Percentiles rank a stretch among this genome's conserved stretches.
Conservation (phyloP, 2,113 vertebrate genomes). For the Steatornis caripensis region DNA sequence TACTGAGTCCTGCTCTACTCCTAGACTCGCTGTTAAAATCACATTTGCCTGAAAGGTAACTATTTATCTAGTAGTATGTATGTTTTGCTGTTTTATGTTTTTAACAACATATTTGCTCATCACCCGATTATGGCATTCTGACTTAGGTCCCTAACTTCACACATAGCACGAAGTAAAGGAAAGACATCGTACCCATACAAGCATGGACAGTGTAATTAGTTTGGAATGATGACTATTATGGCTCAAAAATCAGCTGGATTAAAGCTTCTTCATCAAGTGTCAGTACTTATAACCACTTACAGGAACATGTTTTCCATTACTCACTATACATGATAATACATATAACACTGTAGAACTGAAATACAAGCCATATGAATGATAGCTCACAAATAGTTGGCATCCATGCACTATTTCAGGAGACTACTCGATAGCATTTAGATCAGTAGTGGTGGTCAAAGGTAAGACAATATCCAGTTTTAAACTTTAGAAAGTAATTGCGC, state of each 20-base stretch:
- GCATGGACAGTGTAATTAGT: background rate
- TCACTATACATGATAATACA: background rate
- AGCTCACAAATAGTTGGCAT: background rate
- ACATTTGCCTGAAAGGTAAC: background rate
- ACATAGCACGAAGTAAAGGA: background rate
- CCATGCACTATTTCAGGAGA: background rate
- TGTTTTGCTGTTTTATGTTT: background rate
- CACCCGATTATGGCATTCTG: background rate
- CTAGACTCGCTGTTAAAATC: background rate
- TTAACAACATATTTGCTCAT: background rate
- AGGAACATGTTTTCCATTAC: background rate
- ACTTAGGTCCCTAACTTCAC: background rate
- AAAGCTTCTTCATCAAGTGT: background rate
- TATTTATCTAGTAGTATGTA: background rate
- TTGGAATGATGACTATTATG: background rate
- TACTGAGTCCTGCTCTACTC: background rate
- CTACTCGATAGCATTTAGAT: background rate
- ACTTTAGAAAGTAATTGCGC: background rate
- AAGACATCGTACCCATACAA: background rate
- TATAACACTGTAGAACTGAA: background rate
- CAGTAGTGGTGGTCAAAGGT: background rate
- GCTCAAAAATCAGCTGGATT: background rate
- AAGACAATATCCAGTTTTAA: background rate
- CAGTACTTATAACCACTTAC: background rate
- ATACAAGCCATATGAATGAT: background rate